A percentile compares a stretch with the other conserved stretches of the same genome.
phyloP scores from a whole-genome alignment of 64 coral and sea anemone species.

The Pachyseris speciosa region DNA sequence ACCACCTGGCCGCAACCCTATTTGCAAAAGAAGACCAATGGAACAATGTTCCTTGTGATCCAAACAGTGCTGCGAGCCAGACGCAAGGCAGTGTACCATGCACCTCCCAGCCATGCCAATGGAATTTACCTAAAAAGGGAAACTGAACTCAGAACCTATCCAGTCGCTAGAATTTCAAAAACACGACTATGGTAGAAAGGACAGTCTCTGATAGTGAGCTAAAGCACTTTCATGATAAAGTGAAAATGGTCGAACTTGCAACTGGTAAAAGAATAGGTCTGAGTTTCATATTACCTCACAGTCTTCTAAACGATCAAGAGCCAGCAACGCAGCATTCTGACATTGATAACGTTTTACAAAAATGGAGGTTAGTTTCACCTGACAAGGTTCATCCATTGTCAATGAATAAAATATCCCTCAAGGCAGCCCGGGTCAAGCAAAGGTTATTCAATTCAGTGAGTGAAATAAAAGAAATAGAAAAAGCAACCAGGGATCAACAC shows the following conservation, averaged over 20 bases:
- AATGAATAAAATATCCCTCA: constrained; percentile 53
- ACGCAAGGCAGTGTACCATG: constrained; percentile 25
- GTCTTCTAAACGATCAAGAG: constrained; percentile 11
- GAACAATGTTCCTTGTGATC: not conserved
- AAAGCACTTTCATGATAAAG: constrained; percentile 38
- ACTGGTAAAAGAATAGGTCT: constrained; percentile 60
- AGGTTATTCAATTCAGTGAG: constrained; percentile 44
- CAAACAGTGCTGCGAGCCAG: constrained; percentile 1
- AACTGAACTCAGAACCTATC: constrained; percentile 19
- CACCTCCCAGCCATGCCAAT: constrained; percentile 71
- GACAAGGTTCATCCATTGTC: constrained; percentile 54
- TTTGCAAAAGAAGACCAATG: constrained; percentile 38
- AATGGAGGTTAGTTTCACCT: constrained; percentile 58
- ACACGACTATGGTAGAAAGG: constrained; percentile 60
- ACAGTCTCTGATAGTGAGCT: no score
- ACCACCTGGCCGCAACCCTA: constrained; percentile 64
- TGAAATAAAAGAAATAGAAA: constrained; percentile 55
- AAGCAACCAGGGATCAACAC: constrained; percentile 62
- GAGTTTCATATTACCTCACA: constrained; percentile 55
- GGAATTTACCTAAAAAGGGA: constrained; percentile 56
- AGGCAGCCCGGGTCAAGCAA: constrained; percentile 15
- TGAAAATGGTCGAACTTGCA: constrained; percentile 39
- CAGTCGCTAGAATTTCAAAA: constrained; percentile 44
- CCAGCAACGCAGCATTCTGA: not conserved
- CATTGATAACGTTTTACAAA: constrained; percentile 2